phyloP scores from a whole-genome alignment of 2,113 vertebrate species.

The Camarhynchus parvulus region DNA sequence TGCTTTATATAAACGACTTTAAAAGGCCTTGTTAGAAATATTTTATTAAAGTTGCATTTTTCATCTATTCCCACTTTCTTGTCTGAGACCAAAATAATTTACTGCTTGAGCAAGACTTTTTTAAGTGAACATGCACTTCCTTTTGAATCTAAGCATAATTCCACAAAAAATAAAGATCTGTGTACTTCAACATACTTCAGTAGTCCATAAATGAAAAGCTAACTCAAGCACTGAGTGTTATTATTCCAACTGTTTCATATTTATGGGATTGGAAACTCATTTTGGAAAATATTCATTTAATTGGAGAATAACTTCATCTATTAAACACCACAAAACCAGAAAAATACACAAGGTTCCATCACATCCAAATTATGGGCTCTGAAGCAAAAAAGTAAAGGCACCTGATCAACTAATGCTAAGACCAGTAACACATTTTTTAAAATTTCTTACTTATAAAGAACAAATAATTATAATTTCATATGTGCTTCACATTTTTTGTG shows the following conservation, averaged over 20 bases:
- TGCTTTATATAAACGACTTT: background rate
- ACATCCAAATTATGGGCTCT: background rate
- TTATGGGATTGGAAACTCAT: background rate
- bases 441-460: background rate
- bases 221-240: background rate
- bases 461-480: background rate
- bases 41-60: background rate
- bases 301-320: background rate
- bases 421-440: fast-evolving
- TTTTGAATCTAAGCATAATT: background rate
- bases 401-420: background rate
- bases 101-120: background rate
- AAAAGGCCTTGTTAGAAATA: background rate
- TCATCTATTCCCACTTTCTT: background rate
- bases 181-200: fast-evolving
- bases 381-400: background rate
- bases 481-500: too few species aligned
- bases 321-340: background rate
- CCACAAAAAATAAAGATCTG: background rate
- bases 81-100: background rate
- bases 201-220: background rate
- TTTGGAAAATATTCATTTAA: background rate
- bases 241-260: background rate
- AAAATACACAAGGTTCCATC: background rate
- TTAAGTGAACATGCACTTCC: background rate